These are phyloP conservation scores for Heliconius himera DNA, from an alignment of 1,140 invertebrate genomes.

Conservation along the genomic window DNA sequence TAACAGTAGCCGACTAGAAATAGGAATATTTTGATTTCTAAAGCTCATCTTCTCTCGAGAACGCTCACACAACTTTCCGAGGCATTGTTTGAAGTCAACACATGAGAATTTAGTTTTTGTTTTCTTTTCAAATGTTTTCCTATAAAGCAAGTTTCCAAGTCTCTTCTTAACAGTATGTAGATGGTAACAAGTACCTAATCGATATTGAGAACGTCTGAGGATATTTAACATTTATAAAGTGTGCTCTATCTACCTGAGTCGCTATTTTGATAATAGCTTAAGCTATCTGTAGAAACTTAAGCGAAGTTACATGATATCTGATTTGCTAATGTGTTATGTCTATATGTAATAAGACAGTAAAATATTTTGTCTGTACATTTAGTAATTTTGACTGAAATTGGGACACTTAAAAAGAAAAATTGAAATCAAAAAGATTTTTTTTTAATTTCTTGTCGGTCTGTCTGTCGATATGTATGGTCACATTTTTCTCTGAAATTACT, in stretches of 20 bases:
- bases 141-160: conserved; percentile 32
- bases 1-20: background rate
- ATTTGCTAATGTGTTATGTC: too few relatives aligned
- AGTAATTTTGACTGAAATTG: too few relatives aligned
- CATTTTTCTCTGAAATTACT: too few relatives aligned
- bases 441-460: too few relatives aligned
- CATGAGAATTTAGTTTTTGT: conserved; percentile 56
- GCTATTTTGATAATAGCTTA: background rate
- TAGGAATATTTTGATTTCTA: conserved; percentile 3
- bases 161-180: background rate
- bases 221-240: background rate
- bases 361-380: too few relatives aligned
- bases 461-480: too few relatives aligned
- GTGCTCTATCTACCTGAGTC: background rate
- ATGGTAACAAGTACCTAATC: conserved; percentile 13
- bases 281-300: too few relatives aligned
- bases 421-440: too few relatives aligned
- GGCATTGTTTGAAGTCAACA: conserved; percentile 49
- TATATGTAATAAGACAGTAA: too few relatives aligned
- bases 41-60: conserved; percentile 27
- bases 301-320: too few relatives aligned
- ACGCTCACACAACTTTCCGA: conserved; percentile 61
- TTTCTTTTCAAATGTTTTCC: conserved; percentile 46
- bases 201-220: background rate
- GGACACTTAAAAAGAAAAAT: too few relatives aligned